A percentile compares a stretch with the other conserved stretches of the same genome.
These are phyloP conservation scores for Eidolon helvum DNA, from an alignment of 2,113 vertebrate genomes.

Conservation along the genomic window DNA sequence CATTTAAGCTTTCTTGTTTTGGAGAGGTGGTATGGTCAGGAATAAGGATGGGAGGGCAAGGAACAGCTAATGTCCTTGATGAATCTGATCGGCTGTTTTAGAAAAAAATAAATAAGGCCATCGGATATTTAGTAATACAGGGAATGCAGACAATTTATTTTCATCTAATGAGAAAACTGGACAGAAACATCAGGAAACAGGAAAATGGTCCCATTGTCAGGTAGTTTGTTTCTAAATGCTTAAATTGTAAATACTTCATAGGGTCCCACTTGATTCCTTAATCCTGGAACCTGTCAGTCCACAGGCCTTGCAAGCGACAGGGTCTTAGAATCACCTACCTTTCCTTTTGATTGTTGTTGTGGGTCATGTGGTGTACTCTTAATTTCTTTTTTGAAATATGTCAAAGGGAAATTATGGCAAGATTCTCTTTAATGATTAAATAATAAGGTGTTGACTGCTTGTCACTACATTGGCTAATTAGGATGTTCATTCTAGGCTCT, in stretches of 20 bases:
- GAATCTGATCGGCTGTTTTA: not conserved
- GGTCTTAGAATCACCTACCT: not conserved
- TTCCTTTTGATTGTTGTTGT: constrained; percentile 41
- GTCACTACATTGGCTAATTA: constrained; percentile 77
- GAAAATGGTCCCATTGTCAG: not conserved
- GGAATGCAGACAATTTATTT: constrained; percentile 25
- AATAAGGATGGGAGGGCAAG: not conserved
- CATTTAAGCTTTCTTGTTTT: not conserved
- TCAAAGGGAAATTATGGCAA: constrained; percentile 61
- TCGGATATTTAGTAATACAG: constrained; percentile 23
- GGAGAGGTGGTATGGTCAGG: not conserved
- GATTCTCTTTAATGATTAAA: constrained; percentile 77
- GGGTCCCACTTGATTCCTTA: constrained; percentile 17
- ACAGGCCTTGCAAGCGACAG: not conserved
- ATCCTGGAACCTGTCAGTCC: not conserved
- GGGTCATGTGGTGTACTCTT: constrained; percentile 32
- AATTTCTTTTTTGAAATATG: constrained; percentile 56
- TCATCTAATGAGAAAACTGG: not conserved
- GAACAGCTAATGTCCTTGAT: not conserved
- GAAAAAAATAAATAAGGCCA: not conserved
- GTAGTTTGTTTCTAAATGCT: constrained; percentile 43
- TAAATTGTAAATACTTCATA: constrained; percentile 44
- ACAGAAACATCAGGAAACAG: not conserved
- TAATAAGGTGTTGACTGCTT: constrained; percentile 82
- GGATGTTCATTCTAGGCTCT: constrained; percentile 64